Evolutionary conservation across 2,888 invertebrate genomes (phyloP).

Genomic region (Dioctria rufipes): DNA sequence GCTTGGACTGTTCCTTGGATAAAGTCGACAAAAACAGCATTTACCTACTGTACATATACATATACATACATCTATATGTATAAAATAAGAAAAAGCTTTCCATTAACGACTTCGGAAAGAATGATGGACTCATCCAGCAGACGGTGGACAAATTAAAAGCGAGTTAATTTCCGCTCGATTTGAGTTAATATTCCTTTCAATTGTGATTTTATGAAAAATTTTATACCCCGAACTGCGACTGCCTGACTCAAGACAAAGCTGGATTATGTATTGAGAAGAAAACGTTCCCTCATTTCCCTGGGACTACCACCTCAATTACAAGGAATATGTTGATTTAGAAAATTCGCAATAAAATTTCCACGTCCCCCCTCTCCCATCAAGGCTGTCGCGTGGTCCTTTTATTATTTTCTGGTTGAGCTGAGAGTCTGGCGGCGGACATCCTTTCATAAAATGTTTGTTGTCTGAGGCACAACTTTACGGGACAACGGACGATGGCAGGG

Average conservation of each 20-base stretch:
- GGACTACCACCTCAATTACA: constrained; percentile 22
- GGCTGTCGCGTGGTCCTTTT: neutral
- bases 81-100: constrained; percentile 23
- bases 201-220: constrained; percentile 35
- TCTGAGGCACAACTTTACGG: neutral
- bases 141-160: constrained; percentile 44
- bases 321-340: constrained; percentile 32
- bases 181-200: constrained; percentile 43
- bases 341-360: constrained; percentile 3
- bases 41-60: too few relatives aligned
- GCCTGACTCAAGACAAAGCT: constrained; percentile 7
- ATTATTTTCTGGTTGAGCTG: neutral
- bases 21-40: too few relatives aligned
- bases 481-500: neutral
- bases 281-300: neutral
- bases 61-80: too few relatives aligned
- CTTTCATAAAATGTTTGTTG: too few relatives aligned
- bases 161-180: constrained; percentile 49
- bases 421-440: too few relatives aligned
- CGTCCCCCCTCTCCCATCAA: neutral
- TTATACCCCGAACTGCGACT: constrained; percentile 12
- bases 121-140: constrained; percentile 36
- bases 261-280: neutral
- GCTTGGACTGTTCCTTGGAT: too few relatives aligned
- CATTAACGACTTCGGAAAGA: constrained; percentile 31